Conservation (phyloP, 2,797 vertebrate genomes). For the Telmatherina bonti region DNA sequence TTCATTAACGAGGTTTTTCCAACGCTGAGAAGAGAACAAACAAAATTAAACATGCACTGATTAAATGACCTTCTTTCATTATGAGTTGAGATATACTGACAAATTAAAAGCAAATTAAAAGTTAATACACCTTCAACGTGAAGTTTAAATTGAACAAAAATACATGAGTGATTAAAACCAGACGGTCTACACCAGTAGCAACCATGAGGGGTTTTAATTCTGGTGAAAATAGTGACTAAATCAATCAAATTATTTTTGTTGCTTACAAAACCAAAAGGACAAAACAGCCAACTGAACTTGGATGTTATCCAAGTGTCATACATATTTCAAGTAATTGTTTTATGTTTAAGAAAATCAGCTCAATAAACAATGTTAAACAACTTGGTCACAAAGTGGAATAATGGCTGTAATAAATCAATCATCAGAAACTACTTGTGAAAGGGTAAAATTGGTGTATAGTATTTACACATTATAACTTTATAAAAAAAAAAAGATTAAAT, state of each 20-base stretch:
- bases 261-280: not conserved
- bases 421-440: not conserved
- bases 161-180: not conserved
- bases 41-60: not conserved
- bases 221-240: not conserved
- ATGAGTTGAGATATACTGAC: not conserved
- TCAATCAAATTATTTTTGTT: not conserved
- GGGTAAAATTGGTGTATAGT: not conserved
- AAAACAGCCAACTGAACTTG: not conserved
- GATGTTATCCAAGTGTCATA: not conserved
- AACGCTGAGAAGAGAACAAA: constrained; percentile 82
- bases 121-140: not conserved
- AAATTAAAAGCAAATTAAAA: not conserved
- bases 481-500: not conserved
- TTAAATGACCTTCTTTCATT: not conserved
- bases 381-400: not conserved
- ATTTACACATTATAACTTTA: not conserved
- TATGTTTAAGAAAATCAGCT: not conserved
- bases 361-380: not conserved
- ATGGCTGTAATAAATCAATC: not conserved
- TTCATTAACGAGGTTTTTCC: constrained; percentile 99
- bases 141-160: constrained; percentile 4
- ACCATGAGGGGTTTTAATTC: not conserved
- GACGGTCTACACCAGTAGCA: not conserved
- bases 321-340: not conserved